Conservation (phyloP, 2,888 invertebrate species). For the Erynnis tages region DNA sequence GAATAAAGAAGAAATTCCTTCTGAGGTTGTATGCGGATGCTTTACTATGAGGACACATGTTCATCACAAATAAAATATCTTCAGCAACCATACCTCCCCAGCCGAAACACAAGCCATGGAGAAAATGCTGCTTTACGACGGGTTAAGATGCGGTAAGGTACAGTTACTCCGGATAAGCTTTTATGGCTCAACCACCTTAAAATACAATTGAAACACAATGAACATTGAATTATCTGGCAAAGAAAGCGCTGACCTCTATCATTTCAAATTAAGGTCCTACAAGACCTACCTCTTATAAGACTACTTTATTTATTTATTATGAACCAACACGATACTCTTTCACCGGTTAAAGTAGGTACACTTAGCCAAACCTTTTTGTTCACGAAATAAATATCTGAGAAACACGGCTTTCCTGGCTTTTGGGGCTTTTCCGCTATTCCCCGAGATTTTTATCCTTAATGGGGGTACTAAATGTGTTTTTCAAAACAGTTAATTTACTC, state of each 20-base stretch:
- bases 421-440: not conserved
- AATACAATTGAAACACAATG: no score
- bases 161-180: no score
- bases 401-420: not conserved
- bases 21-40: no score
- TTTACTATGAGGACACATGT: no score
- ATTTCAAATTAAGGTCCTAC: not conserved
- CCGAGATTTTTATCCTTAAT: conserved; percentile 10
- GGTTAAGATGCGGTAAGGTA: no score
- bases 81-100: no score
- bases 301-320: not conserved
- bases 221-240: not conserved
- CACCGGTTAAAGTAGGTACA: not conserved
- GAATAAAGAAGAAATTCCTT: no score
- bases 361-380: conserved; percentile 1
- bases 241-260: not conserved
- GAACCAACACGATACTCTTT: not conserved
- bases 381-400: not conserved
- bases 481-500: conserved; percentile 10
- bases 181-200: no score
- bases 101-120: no score
- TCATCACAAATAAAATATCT: no score
- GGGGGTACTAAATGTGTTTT: conserved; percentile 1
- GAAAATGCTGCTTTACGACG: no score
- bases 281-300: not conserved